Base-by-base conservation (phyloP, 37 sponge, comb jelly and placozoan species). In the Cliona cf. orientalis region DNA sequence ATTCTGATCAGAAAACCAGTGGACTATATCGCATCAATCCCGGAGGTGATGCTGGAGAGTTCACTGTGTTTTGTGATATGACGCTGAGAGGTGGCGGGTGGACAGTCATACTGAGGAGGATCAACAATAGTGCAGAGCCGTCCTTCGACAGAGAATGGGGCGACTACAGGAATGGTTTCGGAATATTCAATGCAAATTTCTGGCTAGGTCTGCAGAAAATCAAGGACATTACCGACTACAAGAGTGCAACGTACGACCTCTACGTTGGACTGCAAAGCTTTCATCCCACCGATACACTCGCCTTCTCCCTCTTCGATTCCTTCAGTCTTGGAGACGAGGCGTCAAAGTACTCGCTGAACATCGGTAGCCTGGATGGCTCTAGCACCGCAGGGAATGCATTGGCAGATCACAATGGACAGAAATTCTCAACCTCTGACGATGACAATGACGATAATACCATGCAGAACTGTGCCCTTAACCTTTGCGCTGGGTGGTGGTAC, bases 121-220 rank as follows among this genome's bases (percentile, higher is more conserved):
- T 70, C 1, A 46, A 82, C 39, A 81, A 69, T 21, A 21, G 46
- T 0, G 26, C 42, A 5, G 55, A 87, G n/a, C n/a, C n/a, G n/a
- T 38, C 35, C 75, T 84, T 90, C 55, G 45, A 84, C 41, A 42
- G 72, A 3, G 55, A 73, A 40, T 75, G 80, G 80, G 21, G 28
- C 17, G 59, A 55, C 3, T 91, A 91, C 64, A 34, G 59, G 12
- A 43, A 36, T 71, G 91, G 91, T 1, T 91, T 91, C 72, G 91
- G 91, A 12, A 46, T 72, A 21, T 76, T 78, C 60, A 72, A 86
- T 34, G 53, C 61, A n/a, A 86, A 82, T 19, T 91, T 86, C 46
- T 91, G 91, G 91, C 73, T 91, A 11, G 91, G 91, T 12, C 61
- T 91, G 78, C 79, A 91, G 21, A 75, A 78, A 17, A 86, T 91